Evolutionary conservation across 2,113 vertebrate species (phyloP), one percentile per base, ranked within the genome.

Genomic region (Chloropsis cyanopogon): DNA sequence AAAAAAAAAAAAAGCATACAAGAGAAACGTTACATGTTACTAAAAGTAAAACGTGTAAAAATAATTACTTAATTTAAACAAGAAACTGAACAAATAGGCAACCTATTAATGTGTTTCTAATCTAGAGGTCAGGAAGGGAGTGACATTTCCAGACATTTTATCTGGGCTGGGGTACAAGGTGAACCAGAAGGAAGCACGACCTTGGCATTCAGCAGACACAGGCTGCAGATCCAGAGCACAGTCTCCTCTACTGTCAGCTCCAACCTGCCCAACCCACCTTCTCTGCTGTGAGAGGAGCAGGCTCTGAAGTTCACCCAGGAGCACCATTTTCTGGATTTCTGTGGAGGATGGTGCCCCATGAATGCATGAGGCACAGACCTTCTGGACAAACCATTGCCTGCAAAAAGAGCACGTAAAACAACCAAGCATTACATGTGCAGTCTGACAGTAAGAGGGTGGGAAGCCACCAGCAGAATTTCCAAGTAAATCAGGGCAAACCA

Each of bases 361-460:
- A 19, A 23, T 31, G 50, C 29, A 75, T 66, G 66, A 72, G n/a
- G 33, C 59, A 76, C 44, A 47, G 35, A 84, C 49, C 41, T 4
- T 5, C 29, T 3, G 2, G 65, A 44, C 24, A 83, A 94, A 44
- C 6, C 31, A 29, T 2, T 3, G 0, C 24, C 52, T 80, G 61
- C 39, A 60, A 64, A 83, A 79, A 61, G 25, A 28, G 12, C 4
- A 0, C 11, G 31, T 41, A 31, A 86, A 92, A 44, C 49, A 80
- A 4, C 14, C 6, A 11, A 77, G 21, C 11, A 7, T 10, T 68
- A 1, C 0, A 0, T 8, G 31, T 52, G n/a, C 29, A 37, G 12
- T 37, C 76, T 72, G 77, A 70, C 22, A 83, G n/a, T 25, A 42
- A 83, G 50, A 73, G 49, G 54, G n/a, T 73, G 42, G 63, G 72